Base-by-base conservation (phyloP, 2,888 invertebrate genomes). In the Hydropsyche betteni region DNA sequence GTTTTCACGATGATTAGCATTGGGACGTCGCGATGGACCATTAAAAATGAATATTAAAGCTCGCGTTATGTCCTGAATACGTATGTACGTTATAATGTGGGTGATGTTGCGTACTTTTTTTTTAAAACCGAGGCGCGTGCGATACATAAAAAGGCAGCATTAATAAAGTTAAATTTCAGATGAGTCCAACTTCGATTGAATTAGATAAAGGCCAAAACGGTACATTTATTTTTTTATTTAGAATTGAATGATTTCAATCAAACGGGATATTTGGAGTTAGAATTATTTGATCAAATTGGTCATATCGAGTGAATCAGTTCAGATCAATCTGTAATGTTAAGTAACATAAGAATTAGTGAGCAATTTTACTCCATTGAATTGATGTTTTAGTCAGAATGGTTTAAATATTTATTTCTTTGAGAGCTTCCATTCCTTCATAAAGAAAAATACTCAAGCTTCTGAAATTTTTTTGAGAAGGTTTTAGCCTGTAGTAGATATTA, bases 1-100 rank as follows among this genome's bases (percentile, higher is more conserved):
- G 24, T 64, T 64, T 64, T 64, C 64, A 24, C 33, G 64, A 64
- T 64, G 16, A 69, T 69, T 69, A 50, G 69, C 24, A 69, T 14
- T 24, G 69, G 33, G 50, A 44, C 14, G 69, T n/a, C 24, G 69
- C 51, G 51, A 51, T 69, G 50, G 50, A 69, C 69, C 69, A 51
- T 69, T 69, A 69, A 69, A 51, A 69, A 51, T 51, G 69, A 50
- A 69, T 69, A 69, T 69, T 69, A 69, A 69, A 50, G 5, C 44
- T 36, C n/a, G 44, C 38, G 69, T 7, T n/a, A 14, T 24, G 51
- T 69, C 5, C 51, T 69, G 24, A 8, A 58, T 58, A 24, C 51
- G 24, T 14, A 38, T 38, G 64, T 64, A 24, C 24, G 2, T 14
- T 58, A 58, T 58, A 14, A 58, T 8, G 16, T 58, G 14, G 24